phyloP scores from a whole-genome alignment of 2,113 vertebrate genomes.

The Pampusana beccarii region DNA sequence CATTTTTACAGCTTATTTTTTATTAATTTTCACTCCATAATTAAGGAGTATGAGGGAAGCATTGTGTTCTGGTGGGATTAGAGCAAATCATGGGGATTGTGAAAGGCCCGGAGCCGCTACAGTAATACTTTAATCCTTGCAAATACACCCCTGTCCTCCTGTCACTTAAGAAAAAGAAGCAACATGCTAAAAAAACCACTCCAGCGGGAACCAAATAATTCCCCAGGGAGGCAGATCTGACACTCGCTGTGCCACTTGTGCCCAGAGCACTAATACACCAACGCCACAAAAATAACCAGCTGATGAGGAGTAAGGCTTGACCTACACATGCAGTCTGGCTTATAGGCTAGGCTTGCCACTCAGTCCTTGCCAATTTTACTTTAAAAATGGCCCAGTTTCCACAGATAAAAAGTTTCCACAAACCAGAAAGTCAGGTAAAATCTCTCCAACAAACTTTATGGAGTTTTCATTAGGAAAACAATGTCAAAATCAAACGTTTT shows the following conservation, averaged over 20 bases:
- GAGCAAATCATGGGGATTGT: neutral
- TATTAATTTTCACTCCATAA: neutral
- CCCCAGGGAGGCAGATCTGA: neutral
- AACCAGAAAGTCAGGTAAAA: neutral
- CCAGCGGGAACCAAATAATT: neutral
- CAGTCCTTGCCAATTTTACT: neutral
- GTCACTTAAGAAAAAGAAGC: neutral
- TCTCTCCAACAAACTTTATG: accelerated
- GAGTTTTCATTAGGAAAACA: neutral
- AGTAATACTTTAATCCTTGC: constrained; percentile 20
- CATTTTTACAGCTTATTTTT: neutral
- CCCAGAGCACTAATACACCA: neutral
- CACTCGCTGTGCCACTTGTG: neutral
- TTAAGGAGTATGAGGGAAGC: neutral
- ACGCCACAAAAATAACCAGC: neutral
- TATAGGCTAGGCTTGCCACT: neutral
- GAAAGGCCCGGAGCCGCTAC: neutral
- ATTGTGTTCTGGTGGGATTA: neutral
- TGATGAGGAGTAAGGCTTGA: neutral
- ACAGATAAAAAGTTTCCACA: neutral
- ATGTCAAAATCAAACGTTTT: neutral
- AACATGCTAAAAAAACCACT: neutral
- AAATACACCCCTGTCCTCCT: neutral
- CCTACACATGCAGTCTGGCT: accelerated
- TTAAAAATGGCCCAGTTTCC: neutral